Evolutionary conservation across 2,113 vertebrate genomes (phyloP).

Genomic region (Naja naja): DNA sequence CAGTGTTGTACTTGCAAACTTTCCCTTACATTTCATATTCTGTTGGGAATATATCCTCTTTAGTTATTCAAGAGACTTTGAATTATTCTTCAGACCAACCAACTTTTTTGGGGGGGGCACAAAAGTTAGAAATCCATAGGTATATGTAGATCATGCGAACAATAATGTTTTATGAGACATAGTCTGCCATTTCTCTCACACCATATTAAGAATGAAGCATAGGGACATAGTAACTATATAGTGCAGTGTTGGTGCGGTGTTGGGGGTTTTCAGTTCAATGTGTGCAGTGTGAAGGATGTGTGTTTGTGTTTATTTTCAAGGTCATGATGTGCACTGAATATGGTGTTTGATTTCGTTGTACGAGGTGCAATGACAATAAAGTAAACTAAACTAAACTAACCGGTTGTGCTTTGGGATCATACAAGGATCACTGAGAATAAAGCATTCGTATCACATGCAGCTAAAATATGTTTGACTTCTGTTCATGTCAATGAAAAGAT

Average conservation of each 20-base stretch:
- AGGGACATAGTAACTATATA: background rate
- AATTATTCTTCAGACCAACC: background rate
- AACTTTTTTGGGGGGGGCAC: background rate
- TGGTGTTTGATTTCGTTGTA: no score
- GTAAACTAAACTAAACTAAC: background rate
- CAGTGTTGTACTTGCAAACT: background rate
- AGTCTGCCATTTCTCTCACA: background rate
- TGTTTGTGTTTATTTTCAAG: no score
- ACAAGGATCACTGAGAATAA: background rate
- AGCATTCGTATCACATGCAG: background rate
- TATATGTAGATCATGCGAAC: background rate
- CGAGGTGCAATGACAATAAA: no score
- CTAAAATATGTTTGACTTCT: background rate
- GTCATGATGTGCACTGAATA: no score
- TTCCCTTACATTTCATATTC: background rate
- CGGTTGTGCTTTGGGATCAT: background rate
- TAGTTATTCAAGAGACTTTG: background rate
- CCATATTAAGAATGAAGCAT: background rate
- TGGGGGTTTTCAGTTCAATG: no score
- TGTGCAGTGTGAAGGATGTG: no score
- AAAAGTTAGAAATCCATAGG: background rate
- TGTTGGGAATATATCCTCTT: background rate
- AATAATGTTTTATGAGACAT: background rate
- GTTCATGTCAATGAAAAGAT: background rate
- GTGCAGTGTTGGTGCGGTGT: no score